Percentiles rank a stretch among this genome's conserved stretches.
Conservation (phyloP, 2,888 invertebrate species). For the Norana najaformis region DNA sequence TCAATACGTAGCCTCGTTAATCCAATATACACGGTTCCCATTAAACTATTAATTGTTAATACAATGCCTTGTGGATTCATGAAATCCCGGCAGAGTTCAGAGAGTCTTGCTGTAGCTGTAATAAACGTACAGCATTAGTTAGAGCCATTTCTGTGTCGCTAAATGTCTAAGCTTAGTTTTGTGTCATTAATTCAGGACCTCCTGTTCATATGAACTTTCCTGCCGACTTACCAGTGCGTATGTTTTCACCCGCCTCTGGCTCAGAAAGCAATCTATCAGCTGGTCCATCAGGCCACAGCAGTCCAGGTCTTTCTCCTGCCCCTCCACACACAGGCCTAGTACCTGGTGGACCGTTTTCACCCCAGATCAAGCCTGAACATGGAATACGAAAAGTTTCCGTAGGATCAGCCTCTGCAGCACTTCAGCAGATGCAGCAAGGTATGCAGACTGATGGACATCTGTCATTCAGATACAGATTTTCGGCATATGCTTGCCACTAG, state of each 20-base stretch:
- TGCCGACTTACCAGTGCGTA: neutral
- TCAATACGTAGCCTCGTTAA: no score
- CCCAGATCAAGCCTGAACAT: constrained; percentile 1
- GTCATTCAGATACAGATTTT: neutral
- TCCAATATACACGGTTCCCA: neutral
- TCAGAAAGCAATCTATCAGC: neutral
- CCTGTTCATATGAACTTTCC: constrained; percentile 10
- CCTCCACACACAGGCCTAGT: neutral
- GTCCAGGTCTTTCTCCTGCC: constrained; percentile 9
- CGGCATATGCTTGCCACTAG: neutral
- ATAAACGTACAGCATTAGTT: neutral
- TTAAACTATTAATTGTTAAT: neutral
- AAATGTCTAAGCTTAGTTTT: neutral
- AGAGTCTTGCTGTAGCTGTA: neutral
- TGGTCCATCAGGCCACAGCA: neutral
- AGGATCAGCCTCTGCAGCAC: neutral
- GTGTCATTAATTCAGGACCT: neutral
- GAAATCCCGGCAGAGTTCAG: neutral
- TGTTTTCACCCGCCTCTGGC: constrained; percentile 14
- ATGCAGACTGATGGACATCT: constrained; percentile 17
- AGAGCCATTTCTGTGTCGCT: neutral
- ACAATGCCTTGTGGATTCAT: neutral
- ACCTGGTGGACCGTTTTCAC: neutral
- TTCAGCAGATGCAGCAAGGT: constrained; percentile 23
- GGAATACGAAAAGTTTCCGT: neutral